Percentiles rank a stretch among this genome's conserved stretches.
These are phyloP conservation scores for Phyllostomus discolor DNA, from an alignment of 2,113 vertebrate species.

Conservation along the genomic window DNA sequence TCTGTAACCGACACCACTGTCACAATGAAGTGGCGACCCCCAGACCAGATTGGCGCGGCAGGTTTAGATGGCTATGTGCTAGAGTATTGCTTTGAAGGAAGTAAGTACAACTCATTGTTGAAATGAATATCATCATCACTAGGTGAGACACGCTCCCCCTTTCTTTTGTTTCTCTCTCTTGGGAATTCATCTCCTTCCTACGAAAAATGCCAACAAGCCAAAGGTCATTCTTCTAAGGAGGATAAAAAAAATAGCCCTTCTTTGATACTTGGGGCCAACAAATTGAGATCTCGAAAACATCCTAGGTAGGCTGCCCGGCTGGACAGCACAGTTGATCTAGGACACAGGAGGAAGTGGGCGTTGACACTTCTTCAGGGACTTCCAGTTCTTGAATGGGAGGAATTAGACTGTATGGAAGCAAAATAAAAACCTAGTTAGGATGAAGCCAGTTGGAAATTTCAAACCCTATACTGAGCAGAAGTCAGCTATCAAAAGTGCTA, in stretches of 20 bases:
- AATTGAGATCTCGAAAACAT: background rate
- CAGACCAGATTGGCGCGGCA: constrained; percentile 96
- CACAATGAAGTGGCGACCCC: constrained; percentile 96
- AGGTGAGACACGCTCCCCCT: constrained; percentile 61
- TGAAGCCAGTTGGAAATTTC: background rate
- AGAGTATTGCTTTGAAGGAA: constrained; percentile 98
- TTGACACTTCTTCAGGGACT: background rate
- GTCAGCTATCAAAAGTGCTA: background rate
- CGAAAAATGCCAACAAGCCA: constrained; percentile 33
- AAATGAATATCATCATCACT: background rate
- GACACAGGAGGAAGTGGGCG: background rate
- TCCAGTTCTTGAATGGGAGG: background rate
- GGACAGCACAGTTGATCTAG: background rate
- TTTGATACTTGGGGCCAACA: constrained; percentile 9
- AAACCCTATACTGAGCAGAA: background rate
- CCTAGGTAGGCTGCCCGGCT: background rate
- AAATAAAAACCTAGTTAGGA: background rate
- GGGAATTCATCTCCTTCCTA: background rate
- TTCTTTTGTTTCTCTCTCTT: constrained; percentile 30
- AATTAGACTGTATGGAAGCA: background rate
- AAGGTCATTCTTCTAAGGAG: background rate
- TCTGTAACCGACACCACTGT: constrained; percentile 91
- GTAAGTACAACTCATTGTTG: constrained; percentile 80
- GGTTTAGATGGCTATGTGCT: constrained; percentile 95
- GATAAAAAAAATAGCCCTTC: background rate